phyloP scores from a whole-genome alignment of 2,888 invertebrate species.

The Lasiommata megera region DNA sequence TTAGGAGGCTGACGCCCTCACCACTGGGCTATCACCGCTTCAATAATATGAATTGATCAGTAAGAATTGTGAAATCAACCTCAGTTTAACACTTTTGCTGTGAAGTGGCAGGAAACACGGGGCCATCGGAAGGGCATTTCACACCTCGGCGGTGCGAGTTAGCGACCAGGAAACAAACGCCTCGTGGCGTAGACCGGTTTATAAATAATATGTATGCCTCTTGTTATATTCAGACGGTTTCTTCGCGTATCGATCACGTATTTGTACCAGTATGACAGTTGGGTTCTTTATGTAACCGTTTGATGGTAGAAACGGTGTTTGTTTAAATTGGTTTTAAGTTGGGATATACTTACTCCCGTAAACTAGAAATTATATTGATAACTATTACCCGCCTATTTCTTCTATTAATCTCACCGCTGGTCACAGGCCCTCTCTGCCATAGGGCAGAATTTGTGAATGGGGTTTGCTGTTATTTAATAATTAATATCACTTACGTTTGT shows the following conservation, averaged over 20 bases:
- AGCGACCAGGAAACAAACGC: not conserved
- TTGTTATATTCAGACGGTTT: not conserved
- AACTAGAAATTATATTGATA: too few relatives aligned
- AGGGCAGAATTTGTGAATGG: too few relatives aligned
- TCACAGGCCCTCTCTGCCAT: too few relatives aligned
- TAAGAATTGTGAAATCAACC: not conserved
- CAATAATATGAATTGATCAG: not conserved
- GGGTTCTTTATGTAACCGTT: not conserved
- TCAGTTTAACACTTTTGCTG: not conserved
- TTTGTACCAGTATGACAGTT: not conserved
- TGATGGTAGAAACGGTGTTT: too few relatives aligned
- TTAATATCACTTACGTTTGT: too few relatives aligned
- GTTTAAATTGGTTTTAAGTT: too few relatives aligned
- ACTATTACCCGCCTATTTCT: too few relatives aligned
- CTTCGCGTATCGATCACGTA: constrained; percentile 1
- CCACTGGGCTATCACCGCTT: too few relatives aligned
- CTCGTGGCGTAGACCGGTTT: not conserved
- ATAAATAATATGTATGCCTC: not conserved
- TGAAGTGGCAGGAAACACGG: constrained; percentile 8
- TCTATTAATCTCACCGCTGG: too few relatives aligned
- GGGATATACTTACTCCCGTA: too few relatives aligned
- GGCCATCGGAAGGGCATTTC: not conserved
- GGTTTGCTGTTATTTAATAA: too few relatives aligned
- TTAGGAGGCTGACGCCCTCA: too few relatives aligned
- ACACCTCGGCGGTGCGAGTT: not conserved